Percentiles rank a stretch among this genome's conserved stretches.
phyloP scores from a whole-genome alignment of 2,888 invertebrate species.

The Phlogophora meticulosa region DNA sequence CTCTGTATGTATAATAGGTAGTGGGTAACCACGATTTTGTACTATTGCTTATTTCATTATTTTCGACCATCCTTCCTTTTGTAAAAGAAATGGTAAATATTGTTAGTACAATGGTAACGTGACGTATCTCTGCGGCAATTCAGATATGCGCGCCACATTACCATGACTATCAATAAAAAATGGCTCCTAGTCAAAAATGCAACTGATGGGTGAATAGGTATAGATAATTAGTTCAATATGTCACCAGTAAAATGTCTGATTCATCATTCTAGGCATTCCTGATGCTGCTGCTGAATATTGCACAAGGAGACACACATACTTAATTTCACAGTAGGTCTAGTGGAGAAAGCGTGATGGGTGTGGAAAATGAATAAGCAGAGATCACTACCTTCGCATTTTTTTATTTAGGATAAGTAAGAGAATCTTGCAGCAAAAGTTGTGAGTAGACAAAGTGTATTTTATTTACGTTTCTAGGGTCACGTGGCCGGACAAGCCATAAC shows the following conservation, averaged over 20 bases:
- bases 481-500: constrained; percentile 97
- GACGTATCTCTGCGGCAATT: constrained; percentile 10
- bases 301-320: no score
- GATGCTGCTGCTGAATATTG: constrained; percentile 12
- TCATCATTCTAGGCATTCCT: constrained; percentile 15
- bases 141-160: no score
- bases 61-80: constrained; percentile 9
- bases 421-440: neutral
- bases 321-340: neutral
- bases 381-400: neutral
- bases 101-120: constrained; percentile 1
- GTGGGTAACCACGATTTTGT: no score
- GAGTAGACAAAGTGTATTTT: constrained; percentile 15
- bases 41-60: neutral
- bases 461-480: constrained; percentile 93
- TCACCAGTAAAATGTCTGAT: neutral
- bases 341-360: neutral
- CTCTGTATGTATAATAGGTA: no score
- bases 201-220: neutral
- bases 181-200: constrained; percentile 53
- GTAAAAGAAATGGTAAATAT: constrained; percentile 10
- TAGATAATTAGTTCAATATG: neutral
- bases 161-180: no score
- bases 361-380: neutral
- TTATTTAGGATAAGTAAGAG: neutral